A percentile compares a stretch with the other conserved stretches of the same genome.
Conservation (phyloP, 1,140 invertebrate species). For the Trichoplusia ni region DNA sequence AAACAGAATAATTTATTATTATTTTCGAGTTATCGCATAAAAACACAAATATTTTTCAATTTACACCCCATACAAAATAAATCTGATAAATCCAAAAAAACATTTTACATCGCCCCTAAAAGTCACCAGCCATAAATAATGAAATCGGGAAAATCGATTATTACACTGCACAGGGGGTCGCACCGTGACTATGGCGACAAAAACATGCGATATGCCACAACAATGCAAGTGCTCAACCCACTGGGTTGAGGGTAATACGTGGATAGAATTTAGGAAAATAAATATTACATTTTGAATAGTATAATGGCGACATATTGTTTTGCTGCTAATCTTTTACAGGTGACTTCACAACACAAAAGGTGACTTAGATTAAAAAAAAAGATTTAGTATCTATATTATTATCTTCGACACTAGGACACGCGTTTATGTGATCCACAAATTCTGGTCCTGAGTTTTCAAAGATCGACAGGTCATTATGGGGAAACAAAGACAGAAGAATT, state of each 20-base stretch:
- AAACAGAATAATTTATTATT: no score
- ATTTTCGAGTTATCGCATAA: not conserved
- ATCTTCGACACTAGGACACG: no score
- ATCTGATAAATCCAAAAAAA: constrained; percentile 5
- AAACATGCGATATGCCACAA: constrained; percentile 24
- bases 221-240: constrained; percentile 21
- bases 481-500: no score
- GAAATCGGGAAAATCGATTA: constrained; percentile 21
- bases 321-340: no score
- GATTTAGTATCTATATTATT: no score
- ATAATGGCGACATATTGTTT: no score
- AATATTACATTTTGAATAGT: not conserved
- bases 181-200: constrained; percentile 21
- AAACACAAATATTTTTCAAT: not conserved
- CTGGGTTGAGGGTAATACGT: not conserved
- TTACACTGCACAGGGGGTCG: constrained; percentile 10
- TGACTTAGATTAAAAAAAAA: no score
- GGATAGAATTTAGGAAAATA: constrained; percentile 5
- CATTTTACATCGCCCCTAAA: constrained; percentile 2
- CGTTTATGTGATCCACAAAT: no score
- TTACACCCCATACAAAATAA: not conserved
- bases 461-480: no score
- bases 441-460: no score
- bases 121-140: constrained; percentile 15
- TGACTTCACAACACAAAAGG: no score